These are phyloP conservation scores for Lasiommata megera DNA, from an alignment of 2,888 invertebrate genomes.

Conservation along the genomic window DNA sequence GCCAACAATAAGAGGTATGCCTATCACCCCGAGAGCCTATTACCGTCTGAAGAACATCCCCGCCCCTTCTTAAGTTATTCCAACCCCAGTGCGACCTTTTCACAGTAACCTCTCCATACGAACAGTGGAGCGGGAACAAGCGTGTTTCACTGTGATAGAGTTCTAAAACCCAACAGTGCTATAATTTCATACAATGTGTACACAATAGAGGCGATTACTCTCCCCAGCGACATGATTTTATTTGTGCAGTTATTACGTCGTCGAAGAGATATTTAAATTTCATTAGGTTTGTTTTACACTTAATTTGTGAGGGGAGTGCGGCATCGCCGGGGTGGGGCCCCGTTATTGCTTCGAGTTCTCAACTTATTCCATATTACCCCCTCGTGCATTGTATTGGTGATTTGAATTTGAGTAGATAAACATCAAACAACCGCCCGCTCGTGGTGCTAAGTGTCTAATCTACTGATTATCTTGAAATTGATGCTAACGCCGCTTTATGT, in stretches of 20 bases:
- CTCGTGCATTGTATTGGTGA: conserved; percentile 61
- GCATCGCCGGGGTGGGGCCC: conserved; percentile 68
- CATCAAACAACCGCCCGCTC: conserved; percentile 50
- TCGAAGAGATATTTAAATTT: conserved; percentile 80
- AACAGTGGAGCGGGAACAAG: conserved; percentile 33
- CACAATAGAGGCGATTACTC: conserved; percentile 76
- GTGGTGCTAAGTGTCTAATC: conserved; percentile 26
- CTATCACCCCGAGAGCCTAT: conserved; percentile 74
- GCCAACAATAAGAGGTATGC: conserved; percentile 76
- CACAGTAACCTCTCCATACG: conserved; percentile 41
- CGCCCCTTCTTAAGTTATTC: conserved; percentile 65
- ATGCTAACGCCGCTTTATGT: conserved; percentile 13
- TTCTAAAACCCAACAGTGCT: conserved; percentile 53
- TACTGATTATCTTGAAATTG: conserved; percentile 25
- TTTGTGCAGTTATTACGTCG: conserved; percentile 79
- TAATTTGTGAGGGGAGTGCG: conserved; percentile 76
- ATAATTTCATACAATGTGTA: conserved; percentile 67
- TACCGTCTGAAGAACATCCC: conserved; percentile 67
- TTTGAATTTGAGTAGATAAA: conserved; percentile 71
- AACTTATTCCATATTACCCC: conserved; percentile 64
- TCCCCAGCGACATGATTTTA: conserved; percentile 78
- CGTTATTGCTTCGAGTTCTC: conserved; percentile 60
- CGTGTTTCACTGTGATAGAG: conserved; percentile 51
- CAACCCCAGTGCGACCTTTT: conserved; percentile 58
- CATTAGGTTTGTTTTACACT: conserved; percentile 82